Conservation (phyloP, 2,113 vertebrate species). For the Axis porcinus region DNA sequence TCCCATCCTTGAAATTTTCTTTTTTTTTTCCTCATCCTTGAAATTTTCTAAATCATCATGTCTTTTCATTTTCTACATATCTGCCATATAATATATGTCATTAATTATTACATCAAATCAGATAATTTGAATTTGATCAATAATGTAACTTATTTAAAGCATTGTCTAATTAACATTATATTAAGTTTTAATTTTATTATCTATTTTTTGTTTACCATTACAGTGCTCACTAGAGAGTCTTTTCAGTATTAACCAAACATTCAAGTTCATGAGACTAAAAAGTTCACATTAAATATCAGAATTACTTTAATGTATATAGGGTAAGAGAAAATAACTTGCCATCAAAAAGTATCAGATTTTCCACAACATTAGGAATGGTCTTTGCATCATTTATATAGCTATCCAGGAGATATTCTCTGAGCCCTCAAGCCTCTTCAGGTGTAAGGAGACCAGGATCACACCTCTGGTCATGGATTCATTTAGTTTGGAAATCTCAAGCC, state of each 20-base stretch:
- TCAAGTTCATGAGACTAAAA: not conserved
- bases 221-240: not conserved
- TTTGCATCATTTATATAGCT: not conserved
- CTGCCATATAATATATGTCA: not conserved
- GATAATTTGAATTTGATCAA: not conserved
- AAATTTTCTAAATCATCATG: not conserved
- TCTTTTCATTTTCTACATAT: not conserved
- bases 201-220: not conserved
- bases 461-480: not conserved
- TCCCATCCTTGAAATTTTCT: not conserved
- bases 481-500: not conserved
- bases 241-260: not conserved
- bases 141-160: not conserved
- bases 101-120: not conserved
- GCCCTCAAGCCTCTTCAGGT: not conserved
- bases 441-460: not conserved
- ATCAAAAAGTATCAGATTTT: not conserved
- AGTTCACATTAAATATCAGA: not conserved
- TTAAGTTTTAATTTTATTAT: not conserved
- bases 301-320: not conserved
- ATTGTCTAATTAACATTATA: not conserved
- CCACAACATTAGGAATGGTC: not conserved
- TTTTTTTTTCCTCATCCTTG: not conserved
- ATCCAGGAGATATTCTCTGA: not conserved
- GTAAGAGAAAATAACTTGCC: not conserved